These are phyloP conservation scores for Teleogryllus occipitalis DNA, from an alignment of 1,140 invertebrate genomes.

Conservation along the genomic window DNA sequence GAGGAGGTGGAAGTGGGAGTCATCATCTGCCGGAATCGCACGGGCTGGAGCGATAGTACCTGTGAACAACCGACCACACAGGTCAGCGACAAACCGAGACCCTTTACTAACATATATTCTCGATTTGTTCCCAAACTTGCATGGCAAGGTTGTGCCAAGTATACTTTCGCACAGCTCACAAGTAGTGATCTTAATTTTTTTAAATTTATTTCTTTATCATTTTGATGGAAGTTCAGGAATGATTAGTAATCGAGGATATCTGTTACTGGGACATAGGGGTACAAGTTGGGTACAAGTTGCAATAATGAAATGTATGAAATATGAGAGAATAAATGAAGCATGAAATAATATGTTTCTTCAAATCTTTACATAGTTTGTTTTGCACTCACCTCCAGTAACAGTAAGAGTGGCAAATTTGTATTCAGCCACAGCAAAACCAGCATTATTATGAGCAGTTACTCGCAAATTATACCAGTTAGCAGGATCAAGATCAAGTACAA, in stretches of 20 bases:
- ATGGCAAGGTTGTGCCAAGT: slow-evolving; percentile 3
- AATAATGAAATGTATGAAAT: not conserved
- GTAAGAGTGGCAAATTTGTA: slow-evolving; percentile 92
- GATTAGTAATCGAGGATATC: not conserved
- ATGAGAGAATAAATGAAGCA: not conserved
- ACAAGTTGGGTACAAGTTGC: not conserved
- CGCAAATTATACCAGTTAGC: slow-evolving; percentile 86
- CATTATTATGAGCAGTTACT: slow-evolving; percentile 92
- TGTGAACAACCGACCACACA: slow-evolving; percentile 46
- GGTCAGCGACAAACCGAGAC: slow-evolving; percentile 2
- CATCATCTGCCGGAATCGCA: slow-evolving; percentile 58
- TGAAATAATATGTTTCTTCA: too few species aligned
- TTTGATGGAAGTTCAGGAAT: not conserved
- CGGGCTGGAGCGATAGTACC: slow-evolving; percentile 87
- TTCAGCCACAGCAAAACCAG: slow-evolving; percentile 87
- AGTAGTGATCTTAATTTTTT: not conserved
- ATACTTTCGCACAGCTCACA: not conserved
- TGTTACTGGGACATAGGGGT: not conserved
- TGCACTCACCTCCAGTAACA: slow-evolving; percentile 71
- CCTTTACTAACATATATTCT: not conserved
- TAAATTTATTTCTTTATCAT: not conserved
- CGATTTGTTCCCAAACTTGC: slow-evolving; percentile 3
- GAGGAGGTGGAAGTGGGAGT: slow-evolving; percentile 73
- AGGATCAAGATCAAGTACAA: slow-evolving; percentile 82
- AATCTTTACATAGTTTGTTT: too few species aligned